Evolutionary conservation across 2,888 invertebrate genomes (phyloP), one percentile per base, ranked within the genome.

Genomic region (Odontothrips loti): DNA sequence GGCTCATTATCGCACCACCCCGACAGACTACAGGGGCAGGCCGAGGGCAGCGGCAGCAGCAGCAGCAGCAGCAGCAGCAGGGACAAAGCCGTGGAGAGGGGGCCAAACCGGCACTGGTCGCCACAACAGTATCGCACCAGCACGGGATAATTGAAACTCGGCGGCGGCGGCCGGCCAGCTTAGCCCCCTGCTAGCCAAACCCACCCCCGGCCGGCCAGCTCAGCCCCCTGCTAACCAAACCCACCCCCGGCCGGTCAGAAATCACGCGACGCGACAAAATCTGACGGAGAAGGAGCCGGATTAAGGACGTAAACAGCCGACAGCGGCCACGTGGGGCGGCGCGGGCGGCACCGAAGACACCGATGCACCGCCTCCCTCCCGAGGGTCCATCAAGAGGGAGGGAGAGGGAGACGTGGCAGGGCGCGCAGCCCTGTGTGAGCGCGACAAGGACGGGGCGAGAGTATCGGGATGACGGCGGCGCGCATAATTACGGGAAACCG

Each of bases 1-100:
- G 11, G 27, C 68, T 75, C 68, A 75, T 75, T 75, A 75, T 75
- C 68, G 23, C 68, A 75, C 68, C 68, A n/a, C 68, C 34, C 51
- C 4, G 51, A 12, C 51, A 10, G 51, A 2, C 58, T 43, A 4
- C 34, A 43, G 34, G 34, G 6, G 34, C 3, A 6, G n/a, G n/a
- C n/a, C n/a, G n/a, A n/a, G n/a, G n/a, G 34, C 34, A 6, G 34
- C 34, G 6, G 34, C 34, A 43, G 34, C 34, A 43, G 34, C 3
- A 6, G 34, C 34, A 6, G 34, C 34, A 43, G 34, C 34, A 43
- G 34, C 34, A 43, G 34, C 34, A n/a, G n/a, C 34, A 43, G 34
- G 6, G 3, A 43, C 34, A 43, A 6, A 6, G 34, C 34, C 34
- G n/a, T n/a, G n/a, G n/a, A 51, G 17, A 51, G 51, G 51, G 51